Percentiles rank a stretch among this genome's conserved stretches.
Conservation (phyloP, 2,888 invertebrate species). For the Noctua pronuba region DNA sequence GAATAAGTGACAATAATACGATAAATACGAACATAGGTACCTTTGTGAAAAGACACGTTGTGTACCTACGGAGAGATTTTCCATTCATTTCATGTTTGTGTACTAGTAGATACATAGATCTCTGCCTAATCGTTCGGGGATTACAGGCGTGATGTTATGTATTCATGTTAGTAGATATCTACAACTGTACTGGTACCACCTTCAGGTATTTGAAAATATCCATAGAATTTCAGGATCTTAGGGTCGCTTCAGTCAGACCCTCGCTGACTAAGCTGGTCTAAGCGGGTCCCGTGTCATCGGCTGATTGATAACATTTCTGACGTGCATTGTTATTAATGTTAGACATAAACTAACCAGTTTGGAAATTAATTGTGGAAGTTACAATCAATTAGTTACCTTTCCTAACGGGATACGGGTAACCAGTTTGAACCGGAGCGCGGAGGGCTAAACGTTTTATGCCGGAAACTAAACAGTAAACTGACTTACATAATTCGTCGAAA, state of each 20-base stretch:
- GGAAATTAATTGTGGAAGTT: neutral
- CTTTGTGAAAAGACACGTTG: neutral
- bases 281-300: neutral
- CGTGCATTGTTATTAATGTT: conserved; percentile 7
- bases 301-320: neutral
- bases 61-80: neutral
- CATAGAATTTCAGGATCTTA: neutral
- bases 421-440: conserved; percentile 1
- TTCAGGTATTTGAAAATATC: neutral
- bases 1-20: neutral
- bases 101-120: neutral
- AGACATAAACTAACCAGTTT: neutral
- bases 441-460: conserved; percentile 1
- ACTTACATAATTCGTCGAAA: neutral
- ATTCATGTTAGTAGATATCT: neutral
- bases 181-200: neutral
- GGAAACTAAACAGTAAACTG: conserved; percentile 6
- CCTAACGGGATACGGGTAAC: neutral
- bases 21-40: neutral
- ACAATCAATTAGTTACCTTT: conserved; percentile 20
- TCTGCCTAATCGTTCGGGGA: neutral
- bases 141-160: neutral
- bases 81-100: neutral
- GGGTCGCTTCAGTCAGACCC: neutral
- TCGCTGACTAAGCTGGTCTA: neutral